Evolutionary conservation across 2,113 vertebrate genomes (phyloP).

Genomic region (Bucco capensis): DNA sequence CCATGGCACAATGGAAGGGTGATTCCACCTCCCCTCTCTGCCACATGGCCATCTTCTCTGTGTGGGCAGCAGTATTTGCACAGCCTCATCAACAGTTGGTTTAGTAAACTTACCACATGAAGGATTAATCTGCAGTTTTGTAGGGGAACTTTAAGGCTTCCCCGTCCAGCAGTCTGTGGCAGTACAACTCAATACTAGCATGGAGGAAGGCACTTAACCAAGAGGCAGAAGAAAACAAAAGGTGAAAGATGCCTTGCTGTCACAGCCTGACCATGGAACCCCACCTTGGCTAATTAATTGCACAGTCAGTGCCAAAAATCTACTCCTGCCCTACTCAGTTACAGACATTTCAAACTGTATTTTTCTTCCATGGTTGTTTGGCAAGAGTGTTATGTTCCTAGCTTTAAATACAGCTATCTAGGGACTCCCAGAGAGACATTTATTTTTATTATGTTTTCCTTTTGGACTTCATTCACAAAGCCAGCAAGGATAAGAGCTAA

Average conservation of each 20-base stretch:
- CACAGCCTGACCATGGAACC: not conserved
- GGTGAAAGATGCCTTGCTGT: not conserved
- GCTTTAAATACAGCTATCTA: slow-evolving; percentile 45
- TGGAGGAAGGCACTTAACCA: not conserved
- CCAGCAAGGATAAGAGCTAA: slow-evolving; percentile 1
- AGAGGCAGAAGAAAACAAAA: not conserved
- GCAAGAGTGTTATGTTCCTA: slow-evolving; percentile 33
- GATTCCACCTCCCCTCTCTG: not conserved
- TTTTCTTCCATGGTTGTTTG: slow-evolving; percentile 7
- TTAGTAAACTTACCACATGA: not conserved
- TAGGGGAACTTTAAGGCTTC: not conserved
- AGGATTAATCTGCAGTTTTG: not conserved
- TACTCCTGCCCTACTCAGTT: slow-evolving; percentile 4
- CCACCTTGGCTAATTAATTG: not conserved
- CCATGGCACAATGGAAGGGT: not conserved
- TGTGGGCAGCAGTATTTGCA: not conserved
- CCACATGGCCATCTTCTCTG: not conserved
- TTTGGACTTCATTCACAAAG: slow-evolving; percentile 23
- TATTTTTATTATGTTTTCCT: slow-evolving; percentile 45
- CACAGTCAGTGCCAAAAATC: not conserved
- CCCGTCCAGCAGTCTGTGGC: not conserved
- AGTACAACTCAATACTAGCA: not conserved
- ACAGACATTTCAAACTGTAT: slow-evolving; percentile 5
- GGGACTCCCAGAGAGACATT: slow-evolving; percentile 11
- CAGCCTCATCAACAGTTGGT: not conserved